Evolutionary conservation across 2,113 vertebrate species (phyloP), one percentile per base, ranked within the genome.

Genomic region (Gymnogyps californianus): DNA sequence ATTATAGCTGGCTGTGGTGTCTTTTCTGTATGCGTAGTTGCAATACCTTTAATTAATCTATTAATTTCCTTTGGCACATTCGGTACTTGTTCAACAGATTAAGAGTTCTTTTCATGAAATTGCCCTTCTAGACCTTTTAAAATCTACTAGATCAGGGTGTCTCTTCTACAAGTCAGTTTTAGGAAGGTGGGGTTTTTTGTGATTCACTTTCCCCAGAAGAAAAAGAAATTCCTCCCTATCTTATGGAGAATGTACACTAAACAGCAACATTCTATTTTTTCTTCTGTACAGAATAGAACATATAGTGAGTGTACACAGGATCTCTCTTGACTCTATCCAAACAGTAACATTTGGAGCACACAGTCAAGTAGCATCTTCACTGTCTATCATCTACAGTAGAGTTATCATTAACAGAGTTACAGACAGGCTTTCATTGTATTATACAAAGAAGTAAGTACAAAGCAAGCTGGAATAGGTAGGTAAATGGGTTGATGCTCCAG

Each of bases 201-300:
- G 42, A 46, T 42, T 81, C 44, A n/a, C 8, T 31, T 69, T 83
- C 16, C 42, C 20, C 31, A 77, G 67, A 77, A 76, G 8, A 87
- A 92, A 76, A 44, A 57, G 3, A 52, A 80, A 52, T 61, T 46
- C 9, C 22, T 61, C 29, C 25, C 32, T 71, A 11, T n/a, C 8
- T 61, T 61, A 66, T 1, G 5, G 34, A 80, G 32, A 74, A 70
- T 0, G 0, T 55, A 36, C 0, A 1, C 26, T 57, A 24, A 90
- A 57, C 4, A 61, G 26, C 31, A 61, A 25, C 15, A 17, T 42
- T 90, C 28, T 81, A 6, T 32, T 71, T 71, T 61, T 67, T 31
- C 29, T 77, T 72, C 58, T 38, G 17, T 47, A 49, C 7, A 40
- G 32, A 82, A 61, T 22, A 40, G 4, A 85, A 32, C 38, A 42